These are phyloP conservation scores for Dryadula phaetusa DNA, from an alignment of 2,888 invertebrate genomes.

Conservation along the genomic window DNA sequence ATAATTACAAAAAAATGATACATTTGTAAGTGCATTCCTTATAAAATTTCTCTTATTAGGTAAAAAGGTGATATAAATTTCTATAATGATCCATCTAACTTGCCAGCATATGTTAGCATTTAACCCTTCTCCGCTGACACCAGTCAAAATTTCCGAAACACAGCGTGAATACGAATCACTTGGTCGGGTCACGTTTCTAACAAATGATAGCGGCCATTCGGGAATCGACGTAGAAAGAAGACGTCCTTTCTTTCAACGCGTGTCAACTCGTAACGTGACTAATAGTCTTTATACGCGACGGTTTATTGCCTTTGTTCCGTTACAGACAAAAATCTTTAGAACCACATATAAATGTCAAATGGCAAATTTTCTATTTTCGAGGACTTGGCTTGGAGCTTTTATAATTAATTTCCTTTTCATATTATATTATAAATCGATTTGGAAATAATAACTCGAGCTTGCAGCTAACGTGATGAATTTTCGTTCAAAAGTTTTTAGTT, in stretches of 20 bases:
- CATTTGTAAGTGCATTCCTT: too few relatives aligned
- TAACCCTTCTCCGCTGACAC: slow-evolving; percentile 26
- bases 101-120: slow-evolving; percentile 3
- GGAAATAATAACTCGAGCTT: too few relatives aligned
- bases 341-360: slow-evolving; percentile 9
- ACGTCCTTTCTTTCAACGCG: slow-evolving; percentile 55
- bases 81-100: neutral
- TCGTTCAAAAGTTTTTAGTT: too few relatives aligned
- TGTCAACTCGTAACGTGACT: slow-evolving; percentile 63
- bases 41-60: too few relatives aligned
- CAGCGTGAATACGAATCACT: slow-evolving; percentile 55
- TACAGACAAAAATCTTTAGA: slow-evolving; percentile 32
- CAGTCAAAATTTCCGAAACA: slow-evolving; percentile 34
- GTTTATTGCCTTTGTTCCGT: slow-evolving; percentile 52
- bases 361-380: neutral
- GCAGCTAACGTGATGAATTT: too few relatives aligned
- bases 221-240: slow-evolving; percentile 55
- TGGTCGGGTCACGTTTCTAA: slow-evolving; percentile 51
- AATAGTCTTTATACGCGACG: slow-evolving; percentile 60
- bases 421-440: too few relatives aligned
- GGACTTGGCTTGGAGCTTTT: neutral
- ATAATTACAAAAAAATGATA: too few relatives aligned
- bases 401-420: neutral
- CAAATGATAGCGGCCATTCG: slow-evolving; percentile 63
- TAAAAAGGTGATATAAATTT: neutral